phyloP scores from a whole-genome alignment of 2,113 vertebrate genomes.

The Cyprinodon brontotheroides region DNA sequence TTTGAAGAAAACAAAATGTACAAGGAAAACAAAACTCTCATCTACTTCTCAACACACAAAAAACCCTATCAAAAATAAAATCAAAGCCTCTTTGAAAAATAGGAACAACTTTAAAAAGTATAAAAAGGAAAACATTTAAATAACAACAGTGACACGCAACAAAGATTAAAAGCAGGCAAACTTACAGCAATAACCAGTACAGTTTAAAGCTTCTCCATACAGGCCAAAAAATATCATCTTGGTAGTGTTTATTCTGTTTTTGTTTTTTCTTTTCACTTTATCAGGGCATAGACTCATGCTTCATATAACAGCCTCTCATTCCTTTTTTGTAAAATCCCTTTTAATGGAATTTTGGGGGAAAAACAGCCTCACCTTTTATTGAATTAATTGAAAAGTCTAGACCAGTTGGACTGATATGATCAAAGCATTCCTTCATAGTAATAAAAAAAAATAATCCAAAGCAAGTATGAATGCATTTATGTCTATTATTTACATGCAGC shows the following conservation, averaged over 20 bases:
- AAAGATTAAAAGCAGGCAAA: slow-evolving; percentile 30
- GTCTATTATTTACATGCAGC: slow-evolving; percentile 63
- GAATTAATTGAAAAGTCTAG: neutral
- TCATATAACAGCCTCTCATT: neutral
- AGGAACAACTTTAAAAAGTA: slow-evolving; percentile 56
- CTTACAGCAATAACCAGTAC: slow-evolving; percentile 26
- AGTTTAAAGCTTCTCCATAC: slow-evolving; percentile 20
- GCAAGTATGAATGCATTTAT: slow-evolving; percentile 37
- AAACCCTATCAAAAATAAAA: slow-evolving; percentile 76
- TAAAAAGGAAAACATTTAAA: slow-evolving; percentile 60
- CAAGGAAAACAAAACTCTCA: slow-evolving; percentile 6
- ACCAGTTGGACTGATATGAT: neutral
- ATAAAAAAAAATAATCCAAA: slow-evolving; percentile 17
- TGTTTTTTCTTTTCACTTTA: slow-evolving; percentile 4
- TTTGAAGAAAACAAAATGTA: slow-evolving; percentile 12
- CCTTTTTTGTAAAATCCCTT: neutral
- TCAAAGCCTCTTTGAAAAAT: slow-evolving; percentile 68
- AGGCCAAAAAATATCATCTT: slow-evolving; percentile 25
- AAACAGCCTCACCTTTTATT: slow-evolving; percentile 16
- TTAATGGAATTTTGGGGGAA: neutral
- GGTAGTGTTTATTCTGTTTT: slow-evolving; percentile 15
- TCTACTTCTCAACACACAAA: slow-evolving; percentile 48
- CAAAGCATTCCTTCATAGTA: neutral
- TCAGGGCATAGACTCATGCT: slow-evolving; percentile 31
- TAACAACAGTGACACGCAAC: slow-evolving; percentile 49